Conservation (phyloP, 2,888 invertebrate species). For the Gari tellinella region DNA sequence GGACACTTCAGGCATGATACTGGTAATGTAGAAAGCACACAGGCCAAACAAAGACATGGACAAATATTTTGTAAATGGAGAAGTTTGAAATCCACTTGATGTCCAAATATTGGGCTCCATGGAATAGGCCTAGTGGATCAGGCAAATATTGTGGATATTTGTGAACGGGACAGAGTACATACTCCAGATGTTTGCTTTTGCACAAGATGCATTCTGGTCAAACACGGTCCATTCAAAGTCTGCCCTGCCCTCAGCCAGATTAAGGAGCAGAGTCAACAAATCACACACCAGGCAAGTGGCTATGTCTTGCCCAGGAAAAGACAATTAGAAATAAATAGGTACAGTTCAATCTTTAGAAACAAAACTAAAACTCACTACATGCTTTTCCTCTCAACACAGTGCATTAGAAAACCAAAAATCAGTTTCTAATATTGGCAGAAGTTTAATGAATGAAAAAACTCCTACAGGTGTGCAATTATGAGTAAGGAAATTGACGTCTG, state of each 20-base stretch:
- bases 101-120: constrained; percentile 27
- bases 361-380: too few relatives aligned
- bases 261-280: background rate
- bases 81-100: constrained; percentile 40
- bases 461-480: too few relatives aligned
- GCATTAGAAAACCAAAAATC: too few relatives aligned
- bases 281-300: too few relatives aligned
- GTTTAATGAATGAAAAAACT: too few relatives aligned
- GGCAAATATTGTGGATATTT: constrained; percentile 30
- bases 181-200: constrained; percentile 23
- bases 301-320: too few relatives aligned
- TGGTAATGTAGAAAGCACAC: constrained; percentile 35
- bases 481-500: too few relatives aligned
- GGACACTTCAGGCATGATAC: constrained; percentile 24
- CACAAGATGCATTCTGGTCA: constrained; percentile 6
- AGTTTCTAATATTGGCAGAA: too few relatives aligned
- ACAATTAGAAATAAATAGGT: too few relatives aligned
- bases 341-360: too few relatives aligned
- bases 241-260: too few relatives aligned
- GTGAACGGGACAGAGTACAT: background rate
- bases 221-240: background rate
- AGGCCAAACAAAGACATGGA: constrained; percentile 40
- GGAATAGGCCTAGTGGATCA: constrained; percentile 19
- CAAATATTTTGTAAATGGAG: constrained; percentile 47
- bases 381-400: too few relatives aligned